Base-by-base conservation (phyloP, 2,113 vertebrate species). In the Australoheros scitulus region DNA sequence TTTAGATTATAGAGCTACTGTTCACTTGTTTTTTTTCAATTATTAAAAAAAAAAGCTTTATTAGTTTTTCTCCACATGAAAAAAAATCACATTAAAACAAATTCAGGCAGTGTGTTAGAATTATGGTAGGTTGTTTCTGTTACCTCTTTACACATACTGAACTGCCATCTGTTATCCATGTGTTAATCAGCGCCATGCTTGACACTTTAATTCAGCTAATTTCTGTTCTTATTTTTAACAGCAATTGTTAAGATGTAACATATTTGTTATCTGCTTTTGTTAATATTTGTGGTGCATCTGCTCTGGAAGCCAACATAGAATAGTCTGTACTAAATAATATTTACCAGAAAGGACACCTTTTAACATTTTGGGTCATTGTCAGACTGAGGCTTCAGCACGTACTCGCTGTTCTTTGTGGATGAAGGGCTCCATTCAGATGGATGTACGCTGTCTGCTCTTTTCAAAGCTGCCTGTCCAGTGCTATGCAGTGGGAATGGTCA, bases 401-500 rank as follows among this genome's bases (percentile, higher is more conserved):
- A 52, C 78, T 84, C 24, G 9, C 72, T 77, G 41, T 80, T 82
- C 72, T 85, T 85, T 92, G 55, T 83, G 76, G 29, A 91, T 80
- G 80, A 81, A 81, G 81, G 64, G 59, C 32, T 81, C 83, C 82
- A 83, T 93, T 92, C 76, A 90, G 83, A 86, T 78, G 63, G 75
- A 38, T 92, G 87, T 89, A 29, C 86, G 88, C 32, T 89, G 74
- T 92, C 64, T 92, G 86, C 80, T 91, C 77, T 92, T 79, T 91
- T 89, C 83, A 55, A 86, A 99, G 98, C 98, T 0, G 97, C 98
- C 87, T 99, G 98, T 92, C 98, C 98, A 0, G 98, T 99, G 88
- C 96, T 99, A 63, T 99, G 98, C 95, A 99, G 98, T 1, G 98
- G 98, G 14, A 99, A 99, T 0, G 98, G 98, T 65, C 98, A 99